phyloP scores from a whole-genome alignment of 1,140 invertebrate genomes.

The Heliconius melpomene region DNA sequence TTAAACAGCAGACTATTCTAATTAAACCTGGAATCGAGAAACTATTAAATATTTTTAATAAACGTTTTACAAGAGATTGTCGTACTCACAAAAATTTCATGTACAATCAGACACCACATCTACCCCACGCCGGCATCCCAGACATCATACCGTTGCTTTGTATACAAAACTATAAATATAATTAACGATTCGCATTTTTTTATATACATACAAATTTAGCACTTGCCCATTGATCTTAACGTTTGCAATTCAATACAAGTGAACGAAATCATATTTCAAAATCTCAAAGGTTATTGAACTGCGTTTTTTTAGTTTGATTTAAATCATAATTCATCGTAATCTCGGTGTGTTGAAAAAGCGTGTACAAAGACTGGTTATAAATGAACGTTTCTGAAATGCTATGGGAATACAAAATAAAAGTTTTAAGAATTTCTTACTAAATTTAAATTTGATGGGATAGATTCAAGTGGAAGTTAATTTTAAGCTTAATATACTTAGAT shows the following conservation, averaged over 20 bases:
- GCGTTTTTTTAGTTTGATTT: conserved; percentile 22
- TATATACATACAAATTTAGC: conserved; percentile 16
- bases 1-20: too few relatives aligned
- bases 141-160: conserved; percentile 9
- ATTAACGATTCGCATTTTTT: background rate
- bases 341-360: background rate
- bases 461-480: too few relatives aligned
- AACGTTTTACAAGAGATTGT: background rate
- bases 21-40: too few relatives aligned
- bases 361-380: conserved; percentile 4
- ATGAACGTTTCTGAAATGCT: background rate
- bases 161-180: conserved; percentile 4
- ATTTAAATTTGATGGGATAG: background rate
- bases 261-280: conserved; percentile 8
- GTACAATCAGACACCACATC: background rate
- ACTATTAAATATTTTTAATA: too few relatives aligned
- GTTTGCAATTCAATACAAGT: conserved; percentile 1
- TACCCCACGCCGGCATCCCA: background rate
- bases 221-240: conserved; percentile 9
- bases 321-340: conserved; percentile 27
- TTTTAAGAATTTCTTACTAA: background rate
- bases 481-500: too few relatives aligned
- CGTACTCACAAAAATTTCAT: background rate
- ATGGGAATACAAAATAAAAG: conserved; percentile 6
- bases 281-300: conserved; percentile 30